Evolutionary conservation across 2,888 invertebrate genomes (phyloP).

Genomic region (Phlogophora meticulosa): DNA sequence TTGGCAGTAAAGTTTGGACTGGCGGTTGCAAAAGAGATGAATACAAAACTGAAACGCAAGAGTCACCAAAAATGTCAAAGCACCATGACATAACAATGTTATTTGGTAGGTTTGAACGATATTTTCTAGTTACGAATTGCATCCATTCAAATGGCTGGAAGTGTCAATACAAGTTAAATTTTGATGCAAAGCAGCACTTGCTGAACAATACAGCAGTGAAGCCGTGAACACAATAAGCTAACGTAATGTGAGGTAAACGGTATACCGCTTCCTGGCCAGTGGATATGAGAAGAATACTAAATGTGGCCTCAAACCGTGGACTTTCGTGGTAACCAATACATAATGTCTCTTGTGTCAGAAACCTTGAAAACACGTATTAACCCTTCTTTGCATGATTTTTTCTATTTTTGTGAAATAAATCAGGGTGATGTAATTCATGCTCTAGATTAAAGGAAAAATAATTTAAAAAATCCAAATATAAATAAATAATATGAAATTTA

Average conservation of each 20-base stretch:
- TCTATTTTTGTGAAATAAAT: too few relatives aligned
- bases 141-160: conserved; percentile 43
- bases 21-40: too few relatives aligned
- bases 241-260: conserved; percentile 86
- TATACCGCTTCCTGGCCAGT: conserved; percentile 81
- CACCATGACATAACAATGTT: background rate
- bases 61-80: conserved; percentile 1
- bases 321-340: conserved; percentile 58
- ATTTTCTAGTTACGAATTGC: conserved; percentile 26
- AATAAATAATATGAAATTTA: too few relatives aligned
- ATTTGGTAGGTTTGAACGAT: conserved; percentile 4
- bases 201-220: conserved; percentile 78
- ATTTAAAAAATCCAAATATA: too few relatives aligned
- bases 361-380: conserved; percentile 26
- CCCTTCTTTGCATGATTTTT: too few relatives aligned
- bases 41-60: too few relatives aligned
- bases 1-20: conserved; percentile 5
- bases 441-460: too few relatives aligned
- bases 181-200: conserved; percentile 79
- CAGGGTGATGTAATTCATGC: too few relatives aligned
- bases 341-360: conserved; percentile 16
- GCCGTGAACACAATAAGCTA: conserved; percentile 80
- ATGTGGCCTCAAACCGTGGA: conserved; percentile 71
- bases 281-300: conserved; percentile 81
- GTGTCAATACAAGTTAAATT: conserved; percentile 70